These are phyloP conservation scores for Zaprionus lachaisei DNA, from an alignment of 1,140 invertebrate genomes.

Conservation along the genomic window DNA sequence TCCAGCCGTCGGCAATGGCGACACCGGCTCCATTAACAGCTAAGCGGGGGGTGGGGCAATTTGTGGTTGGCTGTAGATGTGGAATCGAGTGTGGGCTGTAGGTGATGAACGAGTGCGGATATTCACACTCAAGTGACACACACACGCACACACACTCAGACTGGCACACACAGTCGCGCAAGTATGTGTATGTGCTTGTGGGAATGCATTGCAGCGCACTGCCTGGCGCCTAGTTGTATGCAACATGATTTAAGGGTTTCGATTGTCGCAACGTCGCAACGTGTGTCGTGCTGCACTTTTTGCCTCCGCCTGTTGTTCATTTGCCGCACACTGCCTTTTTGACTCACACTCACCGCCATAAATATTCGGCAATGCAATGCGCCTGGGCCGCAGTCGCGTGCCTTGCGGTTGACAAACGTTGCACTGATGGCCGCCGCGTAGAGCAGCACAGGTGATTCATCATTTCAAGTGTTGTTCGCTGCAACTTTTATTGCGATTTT, in stretches of 20 bases:
- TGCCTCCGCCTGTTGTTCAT: constrained; percentile 67
- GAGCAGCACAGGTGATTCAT: constrained; percentile 76
- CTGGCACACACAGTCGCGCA: neutral
- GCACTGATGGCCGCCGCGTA: constrained; percentile 65
- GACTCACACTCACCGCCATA: constrained; percentile 41
- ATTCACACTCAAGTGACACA: constrained; percentile 76
- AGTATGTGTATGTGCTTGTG: constrained; percentile 23
- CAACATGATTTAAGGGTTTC: constrained; percentile 77
- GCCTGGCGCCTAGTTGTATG: constrained; percentile 69
- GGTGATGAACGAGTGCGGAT: constrained; percentile 76
- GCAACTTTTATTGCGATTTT: constrained; percentile 84
- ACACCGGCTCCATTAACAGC: constrained; percentile 76
- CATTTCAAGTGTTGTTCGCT: constrained; percentile 83
- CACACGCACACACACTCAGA: neutral
- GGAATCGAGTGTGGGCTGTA: constrained; percentile 28
- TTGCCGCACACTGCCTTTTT: constrained; percentile 50
- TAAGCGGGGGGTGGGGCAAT: neutral
- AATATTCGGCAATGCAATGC: constrained; percentile 59
- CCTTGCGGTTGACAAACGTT: constrained; percentile 77
- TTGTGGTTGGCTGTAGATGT: constrained; percentile 34
- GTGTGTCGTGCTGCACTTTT: constrained; percentile 67
- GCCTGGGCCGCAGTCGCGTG: constrained; percentile 56
- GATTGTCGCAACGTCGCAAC: constrained; percentile 16
- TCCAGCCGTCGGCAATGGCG: constrained; percentile 73
- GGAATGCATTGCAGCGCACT: constrained; percentile 58